Conservation (phyloP, 92 coral and sea anemone species). For the Scolanthus callimorphus region DNA sequence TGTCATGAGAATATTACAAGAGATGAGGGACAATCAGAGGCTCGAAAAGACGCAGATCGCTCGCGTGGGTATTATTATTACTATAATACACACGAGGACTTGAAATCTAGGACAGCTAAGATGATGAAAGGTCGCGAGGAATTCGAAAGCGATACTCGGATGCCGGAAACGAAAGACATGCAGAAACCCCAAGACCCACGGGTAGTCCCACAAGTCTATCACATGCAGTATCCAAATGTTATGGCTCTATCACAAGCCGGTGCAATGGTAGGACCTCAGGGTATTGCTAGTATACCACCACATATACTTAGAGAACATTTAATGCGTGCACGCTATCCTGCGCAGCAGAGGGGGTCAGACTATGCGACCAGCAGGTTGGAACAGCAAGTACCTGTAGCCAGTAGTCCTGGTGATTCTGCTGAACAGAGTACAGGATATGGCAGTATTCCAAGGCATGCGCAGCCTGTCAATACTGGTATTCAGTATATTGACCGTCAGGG, state of each 20-base stretch:
- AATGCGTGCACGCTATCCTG: slow-evolving; percentile 10
- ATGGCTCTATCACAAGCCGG: slow-evolving; percentile 35
- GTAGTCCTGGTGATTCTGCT: slow-evolving; percentile 49
- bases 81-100: slow-evolving; percentile 54
- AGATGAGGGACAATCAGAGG: slow-evolving; percentile 39
- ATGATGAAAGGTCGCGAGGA: slow-evolving; percentile 19
- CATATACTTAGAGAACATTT: slow-evolving; percentile 20
- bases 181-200: slow-evolving; percentile 31
- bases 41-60: slow-evolving; percentile 17
- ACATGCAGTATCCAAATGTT: slow-evolving; percentile 48
- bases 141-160: slow-evolving; percentile 41
- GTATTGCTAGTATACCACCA: slow-evolving; percentile 12
- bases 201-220: slow-evolving; percentile 44
- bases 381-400: slow-evolving; percentile 86
- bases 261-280: slow-evolving; percentile 14
- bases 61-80: slow-evolving; percentile 55
- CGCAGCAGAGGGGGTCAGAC: slow-evolving; percentile 27
- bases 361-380: slow-evolving; percentile 66
- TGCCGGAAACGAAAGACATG: slow-evolving; percentile 12
- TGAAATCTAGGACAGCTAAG: slow-evolving; percentile 13
- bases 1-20: slow-evolving; percentile 69
- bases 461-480: slow-evolving; percentile 26
- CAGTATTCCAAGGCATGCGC: slow-evolving; percentile 25
- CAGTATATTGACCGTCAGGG: slow-evolving; percentile 78
- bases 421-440: slow-evolving; percentile 43